Base-by-base conservation (phyloP, 2,888 invertebrate species). In the Steromphala cineraria region DNA sequence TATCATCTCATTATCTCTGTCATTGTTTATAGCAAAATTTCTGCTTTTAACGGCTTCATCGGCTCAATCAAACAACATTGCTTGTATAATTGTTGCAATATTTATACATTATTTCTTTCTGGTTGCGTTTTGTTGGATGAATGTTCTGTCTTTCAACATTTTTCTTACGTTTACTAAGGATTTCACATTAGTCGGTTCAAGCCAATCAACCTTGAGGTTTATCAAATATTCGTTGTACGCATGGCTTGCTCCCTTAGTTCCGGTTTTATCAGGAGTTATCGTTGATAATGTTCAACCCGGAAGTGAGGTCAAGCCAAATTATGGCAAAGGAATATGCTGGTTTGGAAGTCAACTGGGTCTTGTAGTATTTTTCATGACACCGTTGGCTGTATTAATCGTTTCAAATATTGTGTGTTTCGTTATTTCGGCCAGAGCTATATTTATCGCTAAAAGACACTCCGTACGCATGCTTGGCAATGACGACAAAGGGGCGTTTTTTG, bases 61-160 rank as follows among this genome's bases (percentile, higher is more conserved):
- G 4, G 71, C 71, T 36, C 31, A 31, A 40, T 19, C 71, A 71
- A 71, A 71, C 40, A 36, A 17, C 40, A 15, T 40, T 5, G 71
- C 40, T 53, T 85, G 84, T 53, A 80, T 56, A 19, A 36, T 92
- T 0, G 88, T 93, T 53, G 94, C 94, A 17, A 89, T 94, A 13
- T 81, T 93, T 67, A 93, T 94, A 46, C 94, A 94, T 84, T 94
- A 94, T 89, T 91, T 93, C 83, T 94, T 94, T 87, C 89, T 94
- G 80, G 91, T 94, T 2, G 93, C 94, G 0, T 94, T 95, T 86
- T 93, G 93, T 78, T 95, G 95, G 95, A 94, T 94, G 94, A 91
- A 94, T 53, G 92, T 94, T 5, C 93, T 95, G 91, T 93, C 94
- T 0, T 94, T 94, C 88, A 95, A 95, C 89, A 94, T 95, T 91